Conservation (phyloP, 2,797 vertebrate genomes). For the Parauchenoglanis ngamensis region DNA sequence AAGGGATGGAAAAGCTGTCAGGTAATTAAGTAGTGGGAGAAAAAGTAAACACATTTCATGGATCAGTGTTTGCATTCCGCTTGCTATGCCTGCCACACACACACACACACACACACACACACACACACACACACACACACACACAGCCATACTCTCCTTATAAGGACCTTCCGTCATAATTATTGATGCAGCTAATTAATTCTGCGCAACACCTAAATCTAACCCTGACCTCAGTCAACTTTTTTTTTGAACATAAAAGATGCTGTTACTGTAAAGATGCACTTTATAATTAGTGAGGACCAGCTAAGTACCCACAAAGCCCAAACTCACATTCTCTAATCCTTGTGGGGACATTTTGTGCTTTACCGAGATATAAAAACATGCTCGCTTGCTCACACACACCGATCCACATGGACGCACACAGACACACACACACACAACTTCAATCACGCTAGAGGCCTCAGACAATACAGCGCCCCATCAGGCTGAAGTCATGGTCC, state of each 20-base stretch:
- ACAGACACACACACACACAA: neutral
- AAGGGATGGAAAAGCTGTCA: slow-evolving; percentile 64
- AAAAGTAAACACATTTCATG: slow-evolving; percentile 80
- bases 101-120: neutral
- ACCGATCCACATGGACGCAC: neutral
- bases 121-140: slow-evolving; percentile 1
- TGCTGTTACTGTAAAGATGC: neutral
- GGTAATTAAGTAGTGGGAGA: slow-evolving; percentile 76
- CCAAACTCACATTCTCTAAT: neutral
- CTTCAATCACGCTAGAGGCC: neutral
- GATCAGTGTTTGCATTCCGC: slow-evolving; percentile 74
- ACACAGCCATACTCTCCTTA: slow-evolving; percentile 63
- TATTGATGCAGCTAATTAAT: neutral
- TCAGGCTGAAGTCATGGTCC: slow-evolving; percentile 17
- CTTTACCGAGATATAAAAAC: neutral
- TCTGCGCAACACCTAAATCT: neutral
- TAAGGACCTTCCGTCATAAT: neutral
- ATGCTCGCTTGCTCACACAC: neutral
- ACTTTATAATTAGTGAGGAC: neutral
- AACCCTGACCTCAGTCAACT: neutral
- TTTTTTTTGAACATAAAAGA: neutral
- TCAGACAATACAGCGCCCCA: neutral
- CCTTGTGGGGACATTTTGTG: neutral
- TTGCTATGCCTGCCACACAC: slow-evolving; percentile 47
- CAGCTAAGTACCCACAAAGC: neutral